phyloP scores from a whole-genome alignment of 2,797 vertebrate genomes.

The Clarias laeviceps region DNA sequence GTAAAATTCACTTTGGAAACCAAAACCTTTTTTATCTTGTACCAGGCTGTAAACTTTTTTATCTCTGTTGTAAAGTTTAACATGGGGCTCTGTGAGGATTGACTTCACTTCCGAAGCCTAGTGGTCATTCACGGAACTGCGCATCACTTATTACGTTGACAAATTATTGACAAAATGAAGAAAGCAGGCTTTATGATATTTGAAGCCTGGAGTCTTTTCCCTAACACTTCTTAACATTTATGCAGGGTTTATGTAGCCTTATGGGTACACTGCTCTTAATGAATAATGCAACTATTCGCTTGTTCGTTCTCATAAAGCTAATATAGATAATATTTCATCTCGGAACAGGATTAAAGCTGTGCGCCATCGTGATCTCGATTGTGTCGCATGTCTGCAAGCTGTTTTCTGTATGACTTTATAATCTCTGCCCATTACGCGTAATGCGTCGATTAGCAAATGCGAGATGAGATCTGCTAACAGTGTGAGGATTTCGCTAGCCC shows the following conservation, averaged over 20 bases:
- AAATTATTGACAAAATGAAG: neutral
- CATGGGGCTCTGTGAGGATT: no score
- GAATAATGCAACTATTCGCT: neutral
- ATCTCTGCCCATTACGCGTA: slow-evolving; percentile 14
- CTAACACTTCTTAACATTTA: neutral
- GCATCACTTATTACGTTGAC: neutral
- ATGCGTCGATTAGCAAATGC: slow-evolving; percentile 12
- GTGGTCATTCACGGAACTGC: no score
- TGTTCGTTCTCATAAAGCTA: neutral
- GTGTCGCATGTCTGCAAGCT: slow-evolving; percentile 9
- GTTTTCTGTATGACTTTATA: slow-evolving; percentile 19
- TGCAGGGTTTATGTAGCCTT: neutral
- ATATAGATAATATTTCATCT: neutral
- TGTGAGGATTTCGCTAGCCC: neutral
- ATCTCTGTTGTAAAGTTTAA: no score
- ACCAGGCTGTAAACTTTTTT: no score
- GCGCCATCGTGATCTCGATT: neutral
- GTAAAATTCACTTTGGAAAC: no score
- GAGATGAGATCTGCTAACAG: slow-evolving; percentile 17
- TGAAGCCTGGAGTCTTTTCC: neutral
- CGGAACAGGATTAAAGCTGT: neutral
- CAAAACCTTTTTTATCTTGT: no score
- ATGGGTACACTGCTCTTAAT: neutral
- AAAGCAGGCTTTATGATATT: neutral
- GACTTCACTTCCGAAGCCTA: no score